phyloP scores from a whole-genome alignment of 2,797 vertebrate species.

The Masticophis lateralis region DNA sequence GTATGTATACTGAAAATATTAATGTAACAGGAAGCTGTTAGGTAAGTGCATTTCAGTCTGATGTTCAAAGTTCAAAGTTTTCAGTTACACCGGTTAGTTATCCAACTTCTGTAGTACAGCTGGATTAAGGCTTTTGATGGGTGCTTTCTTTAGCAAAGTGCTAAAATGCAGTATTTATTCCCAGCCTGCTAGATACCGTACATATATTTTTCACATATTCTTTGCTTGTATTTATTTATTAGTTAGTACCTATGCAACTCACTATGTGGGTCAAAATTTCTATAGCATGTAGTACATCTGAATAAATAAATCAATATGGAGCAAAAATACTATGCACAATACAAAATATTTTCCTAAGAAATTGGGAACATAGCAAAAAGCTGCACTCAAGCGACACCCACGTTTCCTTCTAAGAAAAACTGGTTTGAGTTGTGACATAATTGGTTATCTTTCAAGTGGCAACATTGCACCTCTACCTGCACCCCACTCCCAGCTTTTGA shows the following conservation, averaged over 20 bases:
- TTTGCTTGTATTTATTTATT: slow-evolving; percentile 56
- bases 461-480: not conserved
- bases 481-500: not conserved
- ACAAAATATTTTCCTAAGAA: slow-evolving; percentile 22
- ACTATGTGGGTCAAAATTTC: slow-evolving; percentile 48
- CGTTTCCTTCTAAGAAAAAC: not conserved
- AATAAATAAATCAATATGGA: slow-evolving; percentile 37
- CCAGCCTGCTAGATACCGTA: slow-evolving; percentile 38
- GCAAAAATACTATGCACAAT: slow-evolving; percentile 31
- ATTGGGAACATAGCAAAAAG: not conserved
- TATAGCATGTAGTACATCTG: slow-evolving; percentile 18
- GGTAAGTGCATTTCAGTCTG: slow-evolving; percentile 42
- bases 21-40: slow-evolving; percentile 19
- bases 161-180: slow-evolving; percentile 45
- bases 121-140: slow-evolving; percentile 59
- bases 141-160: slow-evolving; percentile 23
- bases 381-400: not conserved
- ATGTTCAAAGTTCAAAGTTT: slow-evolving; percentile 10
- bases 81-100: slow-evolving; percentile 54
- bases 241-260: slow-evolving; percentile 21
- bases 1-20: slow-evolving; percentile 16
- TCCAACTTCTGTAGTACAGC: slow-evolving; percentile 60
- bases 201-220: slow-evolving; percentile 35
- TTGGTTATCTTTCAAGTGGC: not conserved
- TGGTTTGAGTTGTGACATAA: not conserved